phyloP scores from a whole-genome alignment of 2,888 invertebrate species.

The Caradrina kadenii region DNA sequence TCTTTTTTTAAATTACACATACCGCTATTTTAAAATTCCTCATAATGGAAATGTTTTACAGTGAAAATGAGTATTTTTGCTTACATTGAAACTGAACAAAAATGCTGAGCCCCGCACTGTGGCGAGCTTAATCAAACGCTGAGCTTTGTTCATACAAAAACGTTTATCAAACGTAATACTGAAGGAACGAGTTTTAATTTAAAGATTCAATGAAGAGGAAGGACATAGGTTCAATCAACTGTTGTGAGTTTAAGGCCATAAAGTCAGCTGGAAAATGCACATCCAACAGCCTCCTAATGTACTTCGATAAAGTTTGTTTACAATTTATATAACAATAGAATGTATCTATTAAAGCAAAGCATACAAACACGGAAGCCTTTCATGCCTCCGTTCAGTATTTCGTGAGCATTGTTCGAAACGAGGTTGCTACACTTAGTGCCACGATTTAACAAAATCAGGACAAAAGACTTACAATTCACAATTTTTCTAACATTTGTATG shows the following conservation, averaged over 20 bases:
- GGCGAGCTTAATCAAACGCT: conserved; percentile 51
- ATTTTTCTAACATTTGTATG: conserved; percentile 22
- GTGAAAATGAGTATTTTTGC: conserved; percentile 41
- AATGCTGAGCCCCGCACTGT: conserved; percentile 27
- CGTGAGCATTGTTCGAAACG: conserved; percentile 52
- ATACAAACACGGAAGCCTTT: conserved; percentile 44
- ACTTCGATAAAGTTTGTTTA: conserved; percentile 26
- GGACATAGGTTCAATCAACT: conserved; percentile 67
- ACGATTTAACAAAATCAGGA: conserved; percentile 36
- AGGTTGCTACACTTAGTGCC: conserved; percentile 51
- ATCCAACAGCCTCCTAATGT: conserved; percentile 19
- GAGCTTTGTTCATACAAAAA: conserved; percentile 43
- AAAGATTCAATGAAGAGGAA: conserved; percentile 66
- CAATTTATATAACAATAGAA: conserved; percentile 37
- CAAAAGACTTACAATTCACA: conserved; percentile 17
- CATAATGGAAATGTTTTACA: conserved; percentile 34
- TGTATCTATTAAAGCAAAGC: conserved; percentile 37
- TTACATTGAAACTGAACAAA: conserved; percentile 42
- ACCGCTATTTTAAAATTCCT: conserved; percentile 14
- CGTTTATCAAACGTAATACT: conserved; percentile 50
- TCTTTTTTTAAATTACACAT: conserved; percentile 18
- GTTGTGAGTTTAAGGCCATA: conserved; percentile 56
- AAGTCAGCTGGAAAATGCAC: conserved; percentile 38
- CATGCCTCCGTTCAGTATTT: conserved; percentile 40
- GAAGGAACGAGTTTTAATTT: conserved; percentile 59